Evolutionary conservation across 2,888 invertebrate species (phyloP).

Genomic region (Agrochola litura): DNA sequence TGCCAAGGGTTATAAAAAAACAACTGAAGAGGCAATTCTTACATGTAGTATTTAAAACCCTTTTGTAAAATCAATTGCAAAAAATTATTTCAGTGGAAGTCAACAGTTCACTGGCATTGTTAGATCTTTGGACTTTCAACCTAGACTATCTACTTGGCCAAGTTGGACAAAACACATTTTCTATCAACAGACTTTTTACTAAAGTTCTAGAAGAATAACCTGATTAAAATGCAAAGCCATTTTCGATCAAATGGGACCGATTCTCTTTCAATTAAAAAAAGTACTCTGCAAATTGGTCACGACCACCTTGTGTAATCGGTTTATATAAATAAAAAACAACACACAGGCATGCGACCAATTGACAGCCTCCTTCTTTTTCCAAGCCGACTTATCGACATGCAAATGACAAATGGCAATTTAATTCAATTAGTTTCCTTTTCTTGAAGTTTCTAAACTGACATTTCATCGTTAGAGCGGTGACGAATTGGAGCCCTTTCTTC

Average conservation of each 20-base stretch:
- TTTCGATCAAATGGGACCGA: constrained; percentile 34
- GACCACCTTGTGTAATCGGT: constrained; percentile 38
- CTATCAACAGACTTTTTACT: background rate
- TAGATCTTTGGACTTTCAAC: background rate
- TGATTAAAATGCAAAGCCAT: constrained; percentile 30
- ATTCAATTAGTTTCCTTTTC: constrained; percentile 51
- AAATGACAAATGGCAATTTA: constrained; percentile 55
- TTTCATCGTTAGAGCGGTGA: constrained; percentile 47
- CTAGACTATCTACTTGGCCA: background rate
- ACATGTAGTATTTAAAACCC: background rate
- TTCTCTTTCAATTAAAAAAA: constrained; percentile 50
- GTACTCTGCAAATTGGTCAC: constrained; percentile 45
- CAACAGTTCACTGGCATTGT: background rate
- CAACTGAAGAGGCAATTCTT: background rate
- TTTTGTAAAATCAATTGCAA: background rate
- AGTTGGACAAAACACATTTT: background rate
- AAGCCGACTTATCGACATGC: constrained; percentile 41
- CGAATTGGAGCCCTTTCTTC: constrained; percentile 58
- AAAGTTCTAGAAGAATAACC: constrained; percentile 7
- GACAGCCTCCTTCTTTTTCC: constrained; percentile 21
- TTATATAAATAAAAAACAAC: constrained; percentile 42
- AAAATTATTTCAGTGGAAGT: background rate
- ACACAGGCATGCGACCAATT: constrained; percentile 38
- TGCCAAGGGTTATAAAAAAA: background rate
- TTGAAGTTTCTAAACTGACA: constrained; percentile 55